A percentile compares a stretch with the other conserved stretches of the same genome.
Conservation (phyloP, 2,113 vertebrate species). For the Dunckerocampus dactyliophorus region DNA sequence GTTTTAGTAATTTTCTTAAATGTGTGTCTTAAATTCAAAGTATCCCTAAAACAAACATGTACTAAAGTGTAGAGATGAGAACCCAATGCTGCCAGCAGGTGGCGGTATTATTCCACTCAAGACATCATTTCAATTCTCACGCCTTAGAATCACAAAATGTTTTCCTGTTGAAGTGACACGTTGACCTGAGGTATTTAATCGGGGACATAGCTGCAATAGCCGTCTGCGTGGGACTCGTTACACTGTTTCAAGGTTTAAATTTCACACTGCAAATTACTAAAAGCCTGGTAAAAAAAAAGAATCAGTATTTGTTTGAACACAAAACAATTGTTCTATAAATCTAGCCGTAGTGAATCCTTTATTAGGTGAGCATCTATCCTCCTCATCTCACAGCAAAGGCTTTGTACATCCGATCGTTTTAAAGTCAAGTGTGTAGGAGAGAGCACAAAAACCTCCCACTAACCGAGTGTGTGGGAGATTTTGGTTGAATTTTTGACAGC, state of each 20-base stretch:
- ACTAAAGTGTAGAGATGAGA: not conserved
- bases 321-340: not conserved
- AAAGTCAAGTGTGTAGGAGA: conserved; percentile 55
- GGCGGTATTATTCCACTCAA: conserved; percentile 20
- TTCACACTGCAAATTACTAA: conserved; percentile 1
- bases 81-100: conserved; percentile 30
- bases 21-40: too few species aligned
- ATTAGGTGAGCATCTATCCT: not conserved
- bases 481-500: conserved; percentile 28
- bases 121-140: not conserved
- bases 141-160: conserved; percentile 15
- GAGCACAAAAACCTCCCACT: conserved; percentile 54
- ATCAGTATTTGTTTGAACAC: not conserved
- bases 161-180: not conserved
- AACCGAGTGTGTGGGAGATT: conserved; percentile 50
- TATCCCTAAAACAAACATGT: not conserved
- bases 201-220: not conserved
- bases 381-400: conserved; percentile 16
- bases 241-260: not conserved
- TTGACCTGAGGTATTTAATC: not conserved
- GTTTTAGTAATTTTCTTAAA: too few species aligned
- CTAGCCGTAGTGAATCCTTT: not conserved
- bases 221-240: not conserved
- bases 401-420: conserved; percentile 51
- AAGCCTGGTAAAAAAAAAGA: not conserved